Evolutionary conservation across 2,888 invertebrate genomes (phyloP).

Genomic region (Xylota segnis): DNA sequence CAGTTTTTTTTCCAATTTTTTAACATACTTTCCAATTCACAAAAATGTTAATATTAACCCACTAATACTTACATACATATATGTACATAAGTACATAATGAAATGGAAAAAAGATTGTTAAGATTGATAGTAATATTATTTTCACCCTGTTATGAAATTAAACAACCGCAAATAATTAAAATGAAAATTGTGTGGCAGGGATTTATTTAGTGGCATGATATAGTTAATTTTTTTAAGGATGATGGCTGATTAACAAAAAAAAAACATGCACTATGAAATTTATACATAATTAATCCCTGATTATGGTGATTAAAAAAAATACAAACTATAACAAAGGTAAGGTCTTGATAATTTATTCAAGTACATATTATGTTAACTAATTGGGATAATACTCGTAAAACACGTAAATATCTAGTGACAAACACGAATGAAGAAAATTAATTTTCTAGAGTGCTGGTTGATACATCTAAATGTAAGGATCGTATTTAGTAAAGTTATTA

Average conservation of each 20-base stretch:
- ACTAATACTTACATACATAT: too few species aligned
- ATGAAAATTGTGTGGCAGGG: constrained; percentile 35
- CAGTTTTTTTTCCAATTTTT: too few species aligned
- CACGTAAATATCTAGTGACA: constrained; percentile 25
- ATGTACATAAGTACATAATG: too few species aligned
- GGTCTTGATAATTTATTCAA: constrained; percentile 25
- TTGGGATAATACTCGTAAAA: constrained; percentile 49
- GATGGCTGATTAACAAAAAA: constrained; percentile 8
- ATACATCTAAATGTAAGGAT: not conserved
- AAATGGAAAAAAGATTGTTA: too few species aligned
- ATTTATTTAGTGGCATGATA: constrained; percentile 54
- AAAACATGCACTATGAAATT: constrained; percentile 29
- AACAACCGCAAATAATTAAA: constrained; percentile 60
- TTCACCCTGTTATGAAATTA: constrained; percentile 15
- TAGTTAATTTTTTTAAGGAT: constrained; percentile 41
- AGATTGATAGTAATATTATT: not conserved
- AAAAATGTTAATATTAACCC: too few species aligned
- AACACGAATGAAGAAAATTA: not conserved
- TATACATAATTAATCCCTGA: constrained; percentile 57
- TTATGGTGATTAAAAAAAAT: constrained; percentile 29
- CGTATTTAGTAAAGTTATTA: not conserved
- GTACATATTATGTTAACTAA: constrained; percentile 21
- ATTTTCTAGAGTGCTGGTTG: not conserved
- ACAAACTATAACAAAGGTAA: constrained; percentile 19
- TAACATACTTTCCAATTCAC: too few species aligned